Conservation (phyloP, 2,113 vertebrate species). For the Hemiprocne comata region DNA sequence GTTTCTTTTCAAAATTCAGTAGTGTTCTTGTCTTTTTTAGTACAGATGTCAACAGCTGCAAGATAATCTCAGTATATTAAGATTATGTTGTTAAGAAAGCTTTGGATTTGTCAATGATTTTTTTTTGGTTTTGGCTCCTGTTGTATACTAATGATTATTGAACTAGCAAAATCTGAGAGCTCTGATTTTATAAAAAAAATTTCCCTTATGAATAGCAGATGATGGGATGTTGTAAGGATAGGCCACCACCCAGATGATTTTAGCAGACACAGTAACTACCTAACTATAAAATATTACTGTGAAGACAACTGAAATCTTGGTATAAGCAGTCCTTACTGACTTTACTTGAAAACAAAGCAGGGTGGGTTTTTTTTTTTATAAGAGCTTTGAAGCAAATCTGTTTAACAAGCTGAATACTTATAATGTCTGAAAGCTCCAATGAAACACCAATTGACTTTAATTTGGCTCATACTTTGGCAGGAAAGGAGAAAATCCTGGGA, state of each 20-base stretch:
- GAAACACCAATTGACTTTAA: constrained; percentile 54
- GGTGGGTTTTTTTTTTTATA: not conserved
- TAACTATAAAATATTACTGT: not conserved
- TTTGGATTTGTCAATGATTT: not conserved
- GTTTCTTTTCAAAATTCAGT: not conserved
- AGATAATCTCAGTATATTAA: not conserved
- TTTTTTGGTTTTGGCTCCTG: not conserved
- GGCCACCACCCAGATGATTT: not conserved
- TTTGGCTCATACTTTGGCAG: constrained; percentile 42
- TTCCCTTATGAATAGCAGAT: not conserved
- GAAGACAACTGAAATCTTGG: not conserved
- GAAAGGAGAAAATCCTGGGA: constrained; percentile 44
- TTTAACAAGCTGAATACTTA: constrained; percentile 30
- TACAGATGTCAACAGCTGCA: not conserved
- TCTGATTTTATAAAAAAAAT: not conserved
- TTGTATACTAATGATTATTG: not conserved
- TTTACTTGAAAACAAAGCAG: not conserved
- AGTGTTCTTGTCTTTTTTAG: not conserved
- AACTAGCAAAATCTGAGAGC: not conserved
- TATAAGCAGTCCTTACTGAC: not conserved
- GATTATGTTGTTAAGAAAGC: not conserved
- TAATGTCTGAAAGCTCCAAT: not conserved
- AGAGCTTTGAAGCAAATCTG: constrained; percentile 1
- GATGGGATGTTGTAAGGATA: not conserved
- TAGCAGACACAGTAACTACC: not conserved